These are phyloP conservation scores for Microtus montanus DNA, from an alignment of 2,113 vertebrate species.

Conservation along the genomic window DNA sequence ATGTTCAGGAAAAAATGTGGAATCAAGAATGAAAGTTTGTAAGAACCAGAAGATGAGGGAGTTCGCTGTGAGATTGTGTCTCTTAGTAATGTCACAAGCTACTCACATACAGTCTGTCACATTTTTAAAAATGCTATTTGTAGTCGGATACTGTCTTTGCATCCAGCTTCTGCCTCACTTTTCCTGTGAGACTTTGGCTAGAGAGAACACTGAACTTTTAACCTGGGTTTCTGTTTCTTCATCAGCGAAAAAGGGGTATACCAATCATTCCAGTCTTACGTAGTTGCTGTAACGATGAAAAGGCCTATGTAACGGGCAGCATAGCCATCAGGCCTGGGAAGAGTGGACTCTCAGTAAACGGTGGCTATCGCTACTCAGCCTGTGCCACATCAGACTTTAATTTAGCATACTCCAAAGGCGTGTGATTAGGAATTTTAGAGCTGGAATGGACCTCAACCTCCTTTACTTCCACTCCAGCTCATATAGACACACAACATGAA, in stretches of 20 bases:
- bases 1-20: not conserved
- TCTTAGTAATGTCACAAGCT: not conserved
- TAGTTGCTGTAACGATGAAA: constrained; percentile 7
- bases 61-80: not conserved
- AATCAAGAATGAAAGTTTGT: not conserved
- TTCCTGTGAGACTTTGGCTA: not conserved
- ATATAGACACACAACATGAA: not conserved
- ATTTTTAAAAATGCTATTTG: not conserved
- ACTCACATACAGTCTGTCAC: not conserved
- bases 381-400: not conserved
- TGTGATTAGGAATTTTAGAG: constrained; percentile 17
- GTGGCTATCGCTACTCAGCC: not conserved
- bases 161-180: not conserved
- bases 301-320: not conserved
- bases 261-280: not conserved
- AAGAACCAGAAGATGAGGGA: not conserved
- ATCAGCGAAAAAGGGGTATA: not conserved
- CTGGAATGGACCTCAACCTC: not conserved
- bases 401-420: not conserved
- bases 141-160: not conserved
- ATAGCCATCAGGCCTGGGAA: not conserved
- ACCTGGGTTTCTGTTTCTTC: not conserved
- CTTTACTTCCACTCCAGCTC: not conserved
- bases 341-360: not conserved
- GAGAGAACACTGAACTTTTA: not conserved